These are phyloP conservation scores for Nysson spinosus DNA, from an alignment of 2,888 invertebrate genomes.

Conservation along the genomic window DNA sequence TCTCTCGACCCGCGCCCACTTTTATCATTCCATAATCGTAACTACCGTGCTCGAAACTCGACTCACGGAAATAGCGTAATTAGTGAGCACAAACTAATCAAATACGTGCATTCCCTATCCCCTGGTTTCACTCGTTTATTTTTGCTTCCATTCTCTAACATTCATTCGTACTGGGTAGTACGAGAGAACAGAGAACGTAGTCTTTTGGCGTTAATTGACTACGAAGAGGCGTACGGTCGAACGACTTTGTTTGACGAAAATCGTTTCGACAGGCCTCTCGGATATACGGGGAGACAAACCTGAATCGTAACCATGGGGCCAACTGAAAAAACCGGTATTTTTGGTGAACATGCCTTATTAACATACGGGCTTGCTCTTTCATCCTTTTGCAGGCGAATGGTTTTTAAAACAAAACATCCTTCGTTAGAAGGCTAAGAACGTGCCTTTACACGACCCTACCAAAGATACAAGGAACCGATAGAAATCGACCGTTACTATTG, in stretches of 20 bases:
- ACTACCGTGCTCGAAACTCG: constrained; percentile 16
- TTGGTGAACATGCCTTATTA: constrained; percentile 58
- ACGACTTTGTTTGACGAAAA: constrained; percentile 63
- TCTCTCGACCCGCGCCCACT: neutral
- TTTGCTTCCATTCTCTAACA: constrained; percentile 29
- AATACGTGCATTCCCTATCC: constrained; percentile 33
- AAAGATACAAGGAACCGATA: constrained; percentile 5
- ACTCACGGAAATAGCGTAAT: constrained; percentile 52
- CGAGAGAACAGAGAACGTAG: constrained; percentile 36
- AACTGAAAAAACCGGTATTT: constrained; percentile 59
- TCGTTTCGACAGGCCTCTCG: constrained; percentile 57
- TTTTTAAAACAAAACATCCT: constrained; percentile 15
- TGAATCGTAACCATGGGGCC: constrained; percentile 56
- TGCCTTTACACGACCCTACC: neutral
- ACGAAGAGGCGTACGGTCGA: constrained; percentile 53
- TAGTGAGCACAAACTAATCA: constrained; percentile 41
- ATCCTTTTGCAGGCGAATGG: constrained; percentile 43
- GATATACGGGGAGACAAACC: constrained; percentile 57
- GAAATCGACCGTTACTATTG: neutral
- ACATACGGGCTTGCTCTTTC: constrained; percentile 54
- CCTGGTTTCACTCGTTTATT: constrained; percentile 11
- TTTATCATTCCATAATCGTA: constrained; percentile 37
- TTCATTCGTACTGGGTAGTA: no score
- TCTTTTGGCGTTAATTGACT: constrained; percentile 60
- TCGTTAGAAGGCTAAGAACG: constrained; percentile 9